A percentile compares a stretch with the other conserved stretches of the same genome.
Evolutionary conservation across 2,888 invertebrate species (phyloP).

Genomic region (Tetheella fluctuosa): DNA sequence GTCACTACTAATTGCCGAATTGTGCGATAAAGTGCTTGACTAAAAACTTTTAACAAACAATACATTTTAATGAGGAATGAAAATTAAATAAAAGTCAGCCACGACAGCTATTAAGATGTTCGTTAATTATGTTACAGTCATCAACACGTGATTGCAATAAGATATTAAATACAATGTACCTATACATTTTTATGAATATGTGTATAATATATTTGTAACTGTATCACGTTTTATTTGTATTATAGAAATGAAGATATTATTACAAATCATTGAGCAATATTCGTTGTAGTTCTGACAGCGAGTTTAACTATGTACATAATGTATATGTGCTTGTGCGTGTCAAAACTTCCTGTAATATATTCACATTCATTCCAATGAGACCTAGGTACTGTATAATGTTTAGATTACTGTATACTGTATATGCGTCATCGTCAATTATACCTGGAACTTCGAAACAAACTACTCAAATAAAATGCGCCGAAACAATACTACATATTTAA

Average conservation of each 20-base stretch:
- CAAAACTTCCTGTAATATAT: not conserved
- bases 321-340: not conserved
- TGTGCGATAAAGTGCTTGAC: not conserved
- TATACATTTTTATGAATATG: not conserved
- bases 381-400: not conserved
- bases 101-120: not conserved
- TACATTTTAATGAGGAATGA: not conserved
- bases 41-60: not conserved
- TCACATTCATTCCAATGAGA: not conserved
- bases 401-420: not conserved
- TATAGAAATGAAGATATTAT: too few relatives aligned
- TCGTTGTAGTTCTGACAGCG: not conserved
- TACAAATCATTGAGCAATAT: not conserved
- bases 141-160: not conserved
- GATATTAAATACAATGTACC: not conserved
- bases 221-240: too few relatives aligned
- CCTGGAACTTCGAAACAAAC: not conserved
- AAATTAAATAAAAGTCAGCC: not conserved
- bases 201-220: too few relatives aligned
- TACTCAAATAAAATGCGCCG: not conserved
- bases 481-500: not conserved
- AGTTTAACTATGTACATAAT: not conserved
- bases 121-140: not conserved
- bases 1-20: not conserved
- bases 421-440: too few relatives aligned